Evolutionary conservation across 2,888 invertebrate genomes (phyloP), one percentile per base, ranked within the genome.

Genomic region (Caenorhabditis sp.): DNA sequence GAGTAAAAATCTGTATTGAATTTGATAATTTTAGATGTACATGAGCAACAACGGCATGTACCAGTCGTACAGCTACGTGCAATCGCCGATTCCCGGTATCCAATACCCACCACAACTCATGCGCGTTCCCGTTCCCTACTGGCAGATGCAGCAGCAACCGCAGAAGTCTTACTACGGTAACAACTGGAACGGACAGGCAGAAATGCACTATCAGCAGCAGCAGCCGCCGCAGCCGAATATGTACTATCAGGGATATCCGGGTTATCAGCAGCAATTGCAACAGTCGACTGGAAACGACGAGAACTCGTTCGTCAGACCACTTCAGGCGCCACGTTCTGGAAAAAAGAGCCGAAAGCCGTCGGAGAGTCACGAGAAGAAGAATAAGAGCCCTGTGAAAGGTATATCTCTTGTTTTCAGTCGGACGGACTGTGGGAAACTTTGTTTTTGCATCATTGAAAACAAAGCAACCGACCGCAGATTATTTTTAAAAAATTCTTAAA

Each of bases 281-380:
- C 60, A 20, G 11, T 5, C 1, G 1, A 0, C 13, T 22, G 44
- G 47, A 47, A 37, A 61, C 61, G 61, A 61, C 18, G 61, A 61
- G 18, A 61, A 61, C 47, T 47, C 44, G n/a, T 28, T 15, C 3
- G 18, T 22, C 13, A 20, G 61, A 8, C 61, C 61, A 22, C 47
- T 61, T 1, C 61, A 61, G 28, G 24, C 61, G 1, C 61, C 61
- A 26, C 61, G 61, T 15, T n/a, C 44, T 24, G 61, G 61, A 44
- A 61, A 61, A 47, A 61, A 61, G 26, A 24, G 8, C n/a, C 44
- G 61, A 2, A 61, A 61, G 47, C 8, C 61, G 24, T 61, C 61
- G n/a, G 61, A 61, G 61, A 61, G 44, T 26, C 61, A 61, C 24
- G 61, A 61, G 26, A 61, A 61, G 61, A 61, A 61, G 28, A 44